A percentile compares a stretch with the other conserved stretches of the same genome.
These are phyloP conservation scores for Trissolcus brochymenae DNA, from an alignment of 2,888 invertebrate genomes.

Conservation along the genomic window DNA sequence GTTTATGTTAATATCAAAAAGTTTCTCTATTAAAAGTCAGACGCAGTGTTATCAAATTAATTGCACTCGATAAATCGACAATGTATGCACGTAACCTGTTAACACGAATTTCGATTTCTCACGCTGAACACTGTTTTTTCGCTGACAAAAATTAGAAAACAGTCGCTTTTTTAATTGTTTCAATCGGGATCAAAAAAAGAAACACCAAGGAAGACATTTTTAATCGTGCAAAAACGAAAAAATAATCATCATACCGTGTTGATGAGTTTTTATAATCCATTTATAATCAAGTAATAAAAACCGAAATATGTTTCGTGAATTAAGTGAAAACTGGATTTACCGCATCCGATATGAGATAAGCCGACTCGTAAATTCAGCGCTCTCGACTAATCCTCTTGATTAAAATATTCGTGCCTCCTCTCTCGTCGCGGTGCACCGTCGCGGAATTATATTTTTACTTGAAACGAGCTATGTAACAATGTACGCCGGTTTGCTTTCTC, in stretches of 20 bases:
- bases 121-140: background rate
- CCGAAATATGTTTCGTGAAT: background rate
- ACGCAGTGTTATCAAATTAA: constrained; percentile 32
- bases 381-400: background rate
- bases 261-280: background rate
- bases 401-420: constrained; percentile 28
- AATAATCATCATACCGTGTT: background rate
- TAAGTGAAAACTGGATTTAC: too few species aligned
- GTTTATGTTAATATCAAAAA: constrained; percentile 11
- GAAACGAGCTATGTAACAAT: constrained; percentile 8
- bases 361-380: constrained; percentile 5
- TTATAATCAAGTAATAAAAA: background rate
- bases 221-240: background rate
- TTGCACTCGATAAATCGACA: constrained; percentile 32
- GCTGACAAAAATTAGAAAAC: too few species aligned
- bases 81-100: constrained; percentile 29
- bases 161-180: too few species aligned
- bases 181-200: too few species aligned
- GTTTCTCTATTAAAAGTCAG: constrained; percentile 24
- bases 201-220: background rate
- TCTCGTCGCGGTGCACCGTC: constrained; percentile 13
- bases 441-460: constrained; percentile 30
- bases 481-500: constrained; percentile 30
- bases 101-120: constrained; percentile 43
- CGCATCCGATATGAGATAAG: too few species aligned